phyloP scores from a whole-genome alignment of 2,797 vertebrate genomes.

The Falco naumanni region DNA sequence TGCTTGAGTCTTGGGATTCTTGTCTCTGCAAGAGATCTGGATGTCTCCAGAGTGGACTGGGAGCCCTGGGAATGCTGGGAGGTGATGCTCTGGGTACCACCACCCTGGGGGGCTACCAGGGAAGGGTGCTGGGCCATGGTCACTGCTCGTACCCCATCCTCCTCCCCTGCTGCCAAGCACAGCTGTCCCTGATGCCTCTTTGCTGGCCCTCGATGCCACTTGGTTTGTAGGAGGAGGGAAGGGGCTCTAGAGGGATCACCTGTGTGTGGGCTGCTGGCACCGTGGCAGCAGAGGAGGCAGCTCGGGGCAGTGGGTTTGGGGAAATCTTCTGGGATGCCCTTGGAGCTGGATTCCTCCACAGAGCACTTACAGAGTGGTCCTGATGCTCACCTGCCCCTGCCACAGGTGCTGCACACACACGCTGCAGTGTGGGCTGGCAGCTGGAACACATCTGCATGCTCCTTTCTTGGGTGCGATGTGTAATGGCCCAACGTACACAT shows the following conservation, averaged over 20 bases:
- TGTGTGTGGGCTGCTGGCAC: not conserved
- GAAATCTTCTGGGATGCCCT: not conserved
- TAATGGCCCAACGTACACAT: not conserved
- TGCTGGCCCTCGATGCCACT: not conserved
- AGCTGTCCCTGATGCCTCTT: not conserved
- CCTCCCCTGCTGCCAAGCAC: too few species aligned
- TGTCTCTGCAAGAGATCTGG: not conserved
- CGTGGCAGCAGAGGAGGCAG: accelerated
- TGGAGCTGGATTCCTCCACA: not conserved
- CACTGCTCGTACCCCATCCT: not conserved
- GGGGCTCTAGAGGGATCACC: too few species aligned
- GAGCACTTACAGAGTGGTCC: not conserved
- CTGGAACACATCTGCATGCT: not conserved
- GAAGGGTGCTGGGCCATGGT: not conserved
- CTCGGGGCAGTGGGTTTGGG: not conserved
- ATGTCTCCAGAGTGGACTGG: not conserved
- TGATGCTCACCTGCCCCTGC: not conserved
- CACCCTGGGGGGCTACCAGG: not conserved
- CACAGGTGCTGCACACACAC: not conserved
- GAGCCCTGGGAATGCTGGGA: not conserved
- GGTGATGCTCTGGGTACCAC: not conserved
- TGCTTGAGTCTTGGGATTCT: not conserved
- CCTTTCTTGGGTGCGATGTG: not conserved
- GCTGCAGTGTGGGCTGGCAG: not conserved
- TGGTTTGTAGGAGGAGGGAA: not conserved